Percentiles rank a stretch among this genome's conserved stretches.
Conservation (phyloP, 2,888 invertebrate species). For the Nymphalis c-album region DNA sequence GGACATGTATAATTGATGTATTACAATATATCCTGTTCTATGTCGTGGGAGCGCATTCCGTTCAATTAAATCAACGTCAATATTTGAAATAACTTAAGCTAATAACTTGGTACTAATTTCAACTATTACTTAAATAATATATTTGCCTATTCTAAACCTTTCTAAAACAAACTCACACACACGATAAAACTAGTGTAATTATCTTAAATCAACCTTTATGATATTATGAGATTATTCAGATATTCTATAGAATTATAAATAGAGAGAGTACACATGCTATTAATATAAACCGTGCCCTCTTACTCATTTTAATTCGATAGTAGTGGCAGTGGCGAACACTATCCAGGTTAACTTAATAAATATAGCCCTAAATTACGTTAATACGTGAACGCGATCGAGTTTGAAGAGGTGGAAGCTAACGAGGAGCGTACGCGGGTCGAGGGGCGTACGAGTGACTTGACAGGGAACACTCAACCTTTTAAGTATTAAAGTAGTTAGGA, state of each 20-base stretch:
- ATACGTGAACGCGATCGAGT: constrained; percentile 17
- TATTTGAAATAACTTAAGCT: too few species aligned
- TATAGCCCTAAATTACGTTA: constrained; percentile 21
- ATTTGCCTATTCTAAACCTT: too few species aligned
- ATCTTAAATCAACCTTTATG: too few species aligned
- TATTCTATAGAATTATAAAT: background rate
- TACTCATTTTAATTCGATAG: constrained; percentile 11
- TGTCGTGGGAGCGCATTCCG: too few species aligned
- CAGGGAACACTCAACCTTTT: constrained; percentile 26
- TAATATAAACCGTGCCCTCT: background rate
- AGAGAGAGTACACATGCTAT: background rate
- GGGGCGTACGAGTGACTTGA: constrained; percentile 18
- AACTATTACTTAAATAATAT: too few species aligned
- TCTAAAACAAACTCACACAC: background rate
- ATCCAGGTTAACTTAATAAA: constrained; percentile 25
- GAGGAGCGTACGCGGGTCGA: background rate
- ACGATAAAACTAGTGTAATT: background rate
- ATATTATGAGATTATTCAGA: too few species aligned
- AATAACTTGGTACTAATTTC: too few species aligned
- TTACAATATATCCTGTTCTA: too few species aligned
- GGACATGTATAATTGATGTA: too few species aligned
- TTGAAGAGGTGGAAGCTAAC: background rate
- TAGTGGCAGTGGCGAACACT: constrained; percentile 8
- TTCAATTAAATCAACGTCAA: too few species aligned
- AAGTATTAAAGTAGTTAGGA: constrained; percentile 12